Base-by-base conservation (phyloP, 2,113 vertebrate species). In the Tetrao urogallus region DNA sequence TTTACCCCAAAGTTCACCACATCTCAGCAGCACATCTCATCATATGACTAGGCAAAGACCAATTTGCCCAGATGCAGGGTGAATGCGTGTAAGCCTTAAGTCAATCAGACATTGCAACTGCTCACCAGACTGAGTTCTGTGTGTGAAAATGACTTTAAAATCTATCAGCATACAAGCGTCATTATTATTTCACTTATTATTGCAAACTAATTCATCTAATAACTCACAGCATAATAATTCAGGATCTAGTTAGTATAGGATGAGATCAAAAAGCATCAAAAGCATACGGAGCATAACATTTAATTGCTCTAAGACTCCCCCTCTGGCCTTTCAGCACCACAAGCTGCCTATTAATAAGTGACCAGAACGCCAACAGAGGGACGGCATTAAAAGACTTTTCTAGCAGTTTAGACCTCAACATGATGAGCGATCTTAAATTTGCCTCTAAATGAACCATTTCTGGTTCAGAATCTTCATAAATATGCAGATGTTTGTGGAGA, bases 401-500 rank as follows among this genome's bases (percentile, higher is more conserved):
- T 83, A 88, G 61, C 83, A 84, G 78, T 92, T 91, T 69, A 93
- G 76, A 90, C 88, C 82, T 69, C 77, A 40, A 92, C 90, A 57
- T 52, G 91, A 80, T 45, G 30, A 27, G 25, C 77, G 57, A 91
- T 86, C 86, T 90, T 45, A 54, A 81, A 86, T 94, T 93, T 92
- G 76, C 80, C 66, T 75, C 70, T 50, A 95, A 94, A 95, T 90
- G 56, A 92, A 95, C 64, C 70, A 54, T 86, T 90, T 91, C 65
- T 90, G 4, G 0, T 79, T 85, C 63, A 70, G 70, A 94, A 72
- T 76, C 88, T 97, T 96, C 94, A 95, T 94, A 94, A 95, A 95
- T 69, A 93, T 96, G 88, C 86, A 96, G 94, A 95, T 97, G 91
- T 96, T 96, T 88, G 89, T 43, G 90, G 92, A 94, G 86, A 89